A percentile compares a stretch with the other conserved stretches of the same genome.
Conservation (phyloP, 2,797 vertebrate genomes). For the Ctenochaetus hawaiiensis region DNA sequence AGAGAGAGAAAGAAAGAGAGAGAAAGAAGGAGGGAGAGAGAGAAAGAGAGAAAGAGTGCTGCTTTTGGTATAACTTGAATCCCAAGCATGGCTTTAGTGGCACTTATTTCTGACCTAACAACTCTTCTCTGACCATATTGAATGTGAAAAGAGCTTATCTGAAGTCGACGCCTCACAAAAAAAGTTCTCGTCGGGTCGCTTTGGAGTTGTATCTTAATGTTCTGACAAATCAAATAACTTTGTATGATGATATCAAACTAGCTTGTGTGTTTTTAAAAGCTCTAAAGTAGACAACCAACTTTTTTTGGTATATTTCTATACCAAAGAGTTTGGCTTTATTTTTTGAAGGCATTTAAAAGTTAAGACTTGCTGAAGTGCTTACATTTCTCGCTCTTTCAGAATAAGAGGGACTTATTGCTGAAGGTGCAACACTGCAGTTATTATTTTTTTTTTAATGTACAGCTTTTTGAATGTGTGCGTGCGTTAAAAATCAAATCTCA, state of each 20-base stretch:
- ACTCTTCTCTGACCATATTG: constrained; percentile 94
- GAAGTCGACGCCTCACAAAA: constrained; percentile 87
- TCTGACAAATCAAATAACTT: constrained; percentile 95
- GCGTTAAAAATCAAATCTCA: constrained; percentile 74
- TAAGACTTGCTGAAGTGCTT: constrained; percentile 68
- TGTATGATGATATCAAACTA: constrained; percentile 82
- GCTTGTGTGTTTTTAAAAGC: constrained; percentile 67
- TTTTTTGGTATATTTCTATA: constrained; percentile 77
- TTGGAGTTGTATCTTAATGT: constrained; percentile 89
- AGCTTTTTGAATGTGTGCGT: constrained; percentile 80
- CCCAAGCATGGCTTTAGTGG: constrained; percentile 75
- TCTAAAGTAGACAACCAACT: constrained; percentile 73
- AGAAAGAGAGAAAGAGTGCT: constrained; percentile 57
- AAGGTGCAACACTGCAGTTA: constrained; percentile 67
- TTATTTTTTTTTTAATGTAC: constrained; percentile 56
- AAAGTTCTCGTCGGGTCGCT: constrained; percentile 62
- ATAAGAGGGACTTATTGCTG: constrained; percentile 63
- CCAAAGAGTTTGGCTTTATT: constrained; percentile 82
- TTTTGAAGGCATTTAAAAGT: constrained; percentile 76
- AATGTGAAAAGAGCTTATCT: constrained; percentile 93
- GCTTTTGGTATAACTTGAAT: constrained; percentile 82
- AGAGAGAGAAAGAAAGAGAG: constrained; percentile 15
- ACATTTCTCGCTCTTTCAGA: constrained; percentile 58
- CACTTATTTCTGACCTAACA: constrained; percentile 75
- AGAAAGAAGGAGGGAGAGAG: constrained; percentile 34